These are phyloP conservation scores for Agriotes lineatus DNA, from an alignment of 2,888 invertebrate genomes.

Conservation along the genomic window DNA sequence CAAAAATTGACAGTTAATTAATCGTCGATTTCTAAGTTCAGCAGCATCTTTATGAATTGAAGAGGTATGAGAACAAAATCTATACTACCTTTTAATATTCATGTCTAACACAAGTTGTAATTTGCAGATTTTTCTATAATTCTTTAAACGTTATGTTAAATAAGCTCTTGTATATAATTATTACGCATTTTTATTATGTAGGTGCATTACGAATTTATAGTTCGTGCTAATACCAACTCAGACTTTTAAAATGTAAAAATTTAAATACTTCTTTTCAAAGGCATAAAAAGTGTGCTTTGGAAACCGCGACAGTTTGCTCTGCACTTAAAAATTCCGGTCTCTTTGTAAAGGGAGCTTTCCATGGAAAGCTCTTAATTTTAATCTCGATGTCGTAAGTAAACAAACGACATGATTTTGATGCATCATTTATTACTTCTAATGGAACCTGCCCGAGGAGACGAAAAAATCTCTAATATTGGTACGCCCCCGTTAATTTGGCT, in stretches of 20 bases:
- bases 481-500: constrained; percentile 43
- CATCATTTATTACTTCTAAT: constrained; percentile 63
- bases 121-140: too few species aligned
- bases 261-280: constrained; percentile 11
- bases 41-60: too few species aligned
- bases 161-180: too few species aligned
- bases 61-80: too few species aligned
- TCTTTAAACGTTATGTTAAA: too few species aligned
- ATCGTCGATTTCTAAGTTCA: too few species aligned
- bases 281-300: constrained; percentile 20
- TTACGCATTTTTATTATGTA: background rate
- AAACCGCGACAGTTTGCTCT: constrained; percentile 42
- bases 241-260: background rate
- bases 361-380: constrained; percentile 55
- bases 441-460: constrained; percentile 50
- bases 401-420: constrained; percentile 59
- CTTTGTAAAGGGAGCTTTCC: constrained; percentile 42
- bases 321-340: constrained; percentile 49
- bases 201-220: background rate
- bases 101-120: too few species aligned
- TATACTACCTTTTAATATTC: too few species aligned
- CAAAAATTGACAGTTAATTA: too few species aligned
- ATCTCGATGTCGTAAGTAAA: constrained; percentile 54
- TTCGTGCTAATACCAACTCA: background rate
- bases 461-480: constrained; percentile 48